phyloP scores from a whole-genome alignment of 2,888 invertebrate species.

The Ligdia adustata region DNA sequence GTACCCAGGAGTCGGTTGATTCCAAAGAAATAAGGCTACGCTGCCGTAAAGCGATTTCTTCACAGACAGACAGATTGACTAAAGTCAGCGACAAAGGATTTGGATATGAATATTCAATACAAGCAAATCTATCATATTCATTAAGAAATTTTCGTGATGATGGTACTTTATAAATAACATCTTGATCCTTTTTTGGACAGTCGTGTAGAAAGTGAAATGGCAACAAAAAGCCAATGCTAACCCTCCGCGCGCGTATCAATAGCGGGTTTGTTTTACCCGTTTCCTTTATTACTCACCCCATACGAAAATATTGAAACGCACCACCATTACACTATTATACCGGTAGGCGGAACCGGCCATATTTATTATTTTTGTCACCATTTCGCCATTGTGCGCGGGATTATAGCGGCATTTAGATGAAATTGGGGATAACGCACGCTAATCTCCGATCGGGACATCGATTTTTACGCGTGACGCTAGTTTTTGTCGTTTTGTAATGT shows the following conservation, averaged over 20 bases:
- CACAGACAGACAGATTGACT: too few relatives aligned
- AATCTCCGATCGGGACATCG: constrained; percentile 73
- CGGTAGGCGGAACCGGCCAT: constrained; percentile 69
- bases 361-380: constrained; percentile 84
- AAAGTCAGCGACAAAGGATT: too few relatives aligned
- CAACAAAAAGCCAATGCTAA: background rate
- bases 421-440: constrained; percentile 80
- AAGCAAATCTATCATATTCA: too few relatives aligned
- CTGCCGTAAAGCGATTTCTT: too few relatives aligned
- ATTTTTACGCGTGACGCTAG: constrained; percentile 52
- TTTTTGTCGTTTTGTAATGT: constrained; percentile 15
- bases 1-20: too few relatives aligned
- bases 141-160: too few relatives aligned
- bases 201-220: too few relatives aligned
- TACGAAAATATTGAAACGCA: constrained; percentile 75
- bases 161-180: too few relatives aligned
- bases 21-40: too few relatives aligned
- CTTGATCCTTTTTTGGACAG: too few relatives aligned
- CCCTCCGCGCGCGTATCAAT: constrained; percentile 55
- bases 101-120: too few relatives aligned
- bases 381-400: constrained; percentile 78
- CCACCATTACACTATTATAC: constrained; percentile 40
- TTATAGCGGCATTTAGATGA: constrained; percentile 82
- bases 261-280: constrained; percentile 68
- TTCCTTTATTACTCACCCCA: constrained; percentile 70